Evolutionary conservation across 2,113 vertebrate genomes (phyloP), one percentile per base, ranked within the genome.

Genomic region (Halichoerus grypus): DNA sequence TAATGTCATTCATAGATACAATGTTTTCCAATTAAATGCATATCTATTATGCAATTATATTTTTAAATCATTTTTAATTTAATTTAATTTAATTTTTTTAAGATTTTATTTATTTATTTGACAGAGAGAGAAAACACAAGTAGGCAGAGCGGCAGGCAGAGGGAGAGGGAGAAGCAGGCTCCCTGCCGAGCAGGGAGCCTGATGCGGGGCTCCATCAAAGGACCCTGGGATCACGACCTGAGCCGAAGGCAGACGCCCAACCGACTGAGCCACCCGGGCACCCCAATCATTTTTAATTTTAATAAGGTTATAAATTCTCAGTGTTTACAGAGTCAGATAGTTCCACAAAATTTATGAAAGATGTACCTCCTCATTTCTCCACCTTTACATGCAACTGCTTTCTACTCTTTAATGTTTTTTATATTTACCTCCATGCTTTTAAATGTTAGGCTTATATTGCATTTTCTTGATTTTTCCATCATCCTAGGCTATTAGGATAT

Each of bases 221-320:
- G 39, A 42, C 39, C 39, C 39, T 42, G 39, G 39, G 39, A 42
- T 42, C 39, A 42, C 39, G 5, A 42, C 39, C 39, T 42, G 39
- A 42, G 39, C 39, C 4, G 39, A 42, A 42, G 39, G 39, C 39
- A 42, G 39, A 42, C 39, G 5, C 39, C 39, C 39, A 42, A 42
- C 39, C 5, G 39, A 42, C 39, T 42, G 39, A 42, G 39, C 39
- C 39, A 42, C 39, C 39, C 39, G 5, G 39, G 39, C 39, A 5
- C 39, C 39, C 39, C 39, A 42, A 51, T 71, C 11, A 51, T n/a
- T 94, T 90, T 31, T 21, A 24, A 88, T 91, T 74, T 87, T 82
- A 74, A 74, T 6, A 13, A 67, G 31, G 49, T 96, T 94, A 59
- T 82, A 87, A 31, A 91, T 87, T 51, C 31, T 87, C 74, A 81